phyloP scores from a whole-genome alignment of 2,113 vertebrate genomes.

The Megaceryle maxima region DNA sequence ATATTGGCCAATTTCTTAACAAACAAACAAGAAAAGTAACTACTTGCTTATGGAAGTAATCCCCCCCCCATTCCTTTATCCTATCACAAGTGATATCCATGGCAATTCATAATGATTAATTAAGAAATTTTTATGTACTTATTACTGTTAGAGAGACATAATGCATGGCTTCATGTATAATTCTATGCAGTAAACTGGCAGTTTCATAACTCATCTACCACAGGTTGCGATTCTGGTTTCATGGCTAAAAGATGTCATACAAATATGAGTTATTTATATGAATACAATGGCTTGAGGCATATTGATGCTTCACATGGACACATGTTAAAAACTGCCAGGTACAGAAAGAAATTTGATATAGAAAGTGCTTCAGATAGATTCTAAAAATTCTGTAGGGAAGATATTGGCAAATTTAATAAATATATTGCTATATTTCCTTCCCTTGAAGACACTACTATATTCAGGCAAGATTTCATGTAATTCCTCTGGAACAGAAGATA shows the following conservation, averaged over 20 bases:
- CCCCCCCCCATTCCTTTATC: background rate
- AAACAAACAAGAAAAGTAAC: background rate
- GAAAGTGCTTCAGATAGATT: background rate
- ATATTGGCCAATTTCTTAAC: background rate
- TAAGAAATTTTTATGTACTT: background rate
- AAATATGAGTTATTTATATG: background rate
- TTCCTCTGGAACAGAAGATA: background rate
- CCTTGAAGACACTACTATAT: background rate
- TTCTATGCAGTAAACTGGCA: background rate
- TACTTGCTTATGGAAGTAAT: background rate
- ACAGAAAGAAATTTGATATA: background rate
- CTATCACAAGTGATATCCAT: background rate
- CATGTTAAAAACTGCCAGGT: background rate
- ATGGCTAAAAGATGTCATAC: background rate
- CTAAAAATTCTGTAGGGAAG: slow-evolving; percentile 16
- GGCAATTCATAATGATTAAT: background rate
- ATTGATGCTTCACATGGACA: background rate
- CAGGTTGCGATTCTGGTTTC: slow-evolving; percentile 57
- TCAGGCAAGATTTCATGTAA: background rate
- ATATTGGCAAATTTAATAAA: background rate
- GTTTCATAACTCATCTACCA: slow-evolving; percentile 62
- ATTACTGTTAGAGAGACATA: background rate
- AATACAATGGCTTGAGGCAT: background rate
- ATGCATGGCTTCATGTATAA: background rate
- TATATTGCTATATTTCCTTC: background rate